Evolutionary conservation across 2,113 vertebrate genomes (phyloP).

Genomic region (Oenanthe oenanthe): DNA sequence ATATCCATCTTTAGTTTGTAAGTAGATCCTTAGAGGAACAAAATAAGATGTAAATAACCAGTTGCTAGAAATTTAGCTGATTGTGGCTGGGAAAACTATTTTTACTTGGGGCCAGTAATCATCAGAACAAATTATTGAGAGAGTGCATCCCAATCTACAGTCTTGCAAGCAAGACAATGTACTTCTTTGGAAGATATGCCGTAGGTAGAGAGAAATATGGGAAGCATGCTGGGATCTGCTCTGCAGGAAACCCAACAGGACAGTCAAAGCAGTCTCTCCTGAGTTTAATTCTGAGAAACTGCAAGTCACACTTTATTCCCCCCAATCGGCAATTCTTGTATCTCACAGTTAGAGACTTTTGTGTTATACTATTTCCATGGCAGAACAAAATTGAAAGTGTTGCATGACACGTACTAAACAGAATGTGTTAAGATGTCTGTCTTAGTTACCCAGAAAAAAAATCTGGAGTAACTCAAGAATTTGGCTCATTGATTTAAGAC

Average conservation of each 20-base stretch:
- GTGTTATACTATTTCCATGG: slow-evolving; percentile 60
- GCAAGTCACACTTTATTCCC: slow-evolving; percentile 61
- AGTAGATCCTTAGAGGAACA: not conserved
- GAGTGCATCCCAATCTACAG: not conserved
- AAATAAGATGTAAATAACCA: not conserved
- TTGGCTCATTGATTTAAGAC: slow-evolving; percentile 56
- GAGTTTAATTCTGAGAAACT: slow-evolving; percentile 59
- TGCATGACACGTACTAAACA: slow-evolving; percentile 69
- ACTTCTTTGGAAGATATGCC: not conserved
- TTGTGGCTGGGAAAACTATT: not conserved
- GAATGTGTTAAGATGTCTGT: slow-evolving; percentile 71
- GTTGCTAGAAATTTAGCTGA: not conserved
- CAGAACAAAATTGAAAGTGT: slow-evolving; percentile 68
- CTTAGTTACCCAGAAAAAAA: slow-evolving; percentile 67
- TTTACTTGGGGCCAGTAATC: not conserved
- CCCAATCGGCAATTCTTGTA: slow-evolving; percentile 37
- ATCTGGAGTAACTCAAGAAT: slow-evolving; percentile 70
- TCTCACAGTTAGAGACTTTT: slow-evolving; percentile 53
- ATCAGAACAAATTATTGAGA: not conserved
- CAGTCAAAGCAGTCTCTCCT: slow-evolving; percentile 47
- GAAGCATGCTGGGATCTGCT: not conserved
- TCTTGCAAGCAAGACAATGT: not conserved
- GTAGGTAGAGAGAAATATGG: not conserved
- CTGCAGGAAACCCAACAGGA: slow-evolving; percentile 42
- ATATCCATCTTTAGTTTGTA: not conserved